Evolutionary conservation across 2,797 vertebrate species (phyloP), one percentile per base, ranked within the genome.

Genomic region (Pipistrellus nathusii): DNA sequence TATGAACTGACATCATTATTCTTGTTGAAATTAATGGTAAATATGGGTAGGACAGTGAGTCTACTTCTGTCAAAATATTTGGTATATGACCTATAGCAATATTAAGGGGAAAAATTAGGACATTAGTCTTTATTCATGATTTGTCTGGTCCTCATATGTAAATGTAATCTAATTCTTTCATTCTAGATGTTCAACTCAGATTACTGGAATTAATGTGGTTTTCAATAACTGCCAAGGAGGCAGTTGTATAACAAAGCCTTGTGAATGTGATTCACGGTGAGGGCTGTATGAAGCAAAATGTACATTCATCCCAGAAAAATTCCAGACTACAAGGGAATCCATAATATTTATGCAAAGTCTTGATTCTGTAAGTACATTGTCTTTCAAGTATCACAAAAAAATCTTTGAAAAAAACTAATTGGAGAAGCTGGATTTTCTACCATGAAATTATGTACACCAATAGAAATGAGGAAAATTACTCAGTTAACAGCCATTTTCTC

Each of bases 291-390:
- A 98, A 87, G 82, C 93, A n/a, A 97, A 95, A 27, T 98, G 98
- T 46, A 23, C 14, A 38, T 99, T 98, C 92, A 73, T 98, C 72
- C 98, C 98, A 41, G 27, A 98, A 20, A 95, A 86, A 96, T 30
- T 17, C 13, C 97, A 98, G 96, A 85, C 21, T 14, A 71, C 96
- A 59, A 72, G n/a, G 14, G 90, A 73, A 66, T 99, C 98, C 75
- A 97, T 98, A 86, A 98, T 98, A 98, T 98, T 97, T 90, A 90
- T 97, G 77, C 98, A 97, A 97, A 97, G 82, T 27, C 17, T 98
- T 3, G 3, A 93, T 21, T 97, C 98, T 76, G 98, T 98, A 98
- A 98, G 98, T 98, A 94, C 48, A 32, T 51, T 88, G 71, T 84
- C 68, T 73, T 73, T 44, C n/a, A 57, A 51, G 7, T 69, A 21